Percentiles rank a stretch among this genome's conserved stretches.
Conservation (phyloP, 2,888 invertebrate species). For the Thereva unica region DNA sequence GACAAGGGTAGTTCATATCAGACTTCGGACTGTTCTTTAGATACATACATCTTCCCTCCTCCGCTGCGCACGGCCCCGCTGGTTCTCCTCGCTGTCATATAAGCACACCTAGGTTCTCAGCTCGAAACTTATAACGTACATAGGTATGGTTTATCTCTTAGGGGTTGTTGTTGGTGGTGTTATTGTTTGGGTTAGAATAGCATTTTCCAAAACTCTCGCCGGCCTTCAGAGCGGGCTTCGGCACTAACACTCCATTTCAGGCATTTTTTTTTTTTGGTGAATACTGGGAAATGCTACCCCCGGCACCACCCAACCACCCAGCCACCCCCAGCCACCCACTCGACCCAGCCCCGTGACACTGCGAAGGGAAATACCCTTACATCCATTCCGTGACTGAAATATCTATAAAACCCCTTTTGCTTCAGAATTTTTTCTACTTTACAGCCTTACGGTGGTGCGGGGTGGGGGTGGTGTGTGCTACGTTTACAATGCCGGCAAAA, state of each 20-base stretch:
- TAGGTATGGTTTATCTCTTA: slow-evolving; percentile 24
- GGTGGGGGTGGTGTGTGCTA: not conserved
- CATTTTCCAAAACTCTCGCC: slow-evolving; percentile 24
- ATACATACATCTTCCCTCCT: slow-evolving; percentile 22
- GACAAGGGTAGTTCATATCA: slow-evolving; percentile 30
- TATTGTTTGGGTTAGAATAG: slow-evolving; percentile 26
- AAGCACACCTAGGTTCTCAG: slow-evolving; percentile 25
- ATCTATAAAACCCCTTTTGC: slow-evolving; percentile 36
- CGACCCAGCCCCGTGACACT: too few species aligned
- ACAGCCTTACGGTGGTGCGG: slow-evolving; percentile 12
- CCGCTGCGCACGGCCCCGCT: too few species aligned
- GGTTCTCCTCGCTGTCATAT: slow-evolving; percentile 9
- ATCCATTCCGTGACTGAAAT: slow-evolving; percentile 37
- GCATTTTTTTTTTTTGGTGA: slow-evolving; percentile 14
- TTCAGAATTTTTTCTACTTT: slow-evolving; percentile 21
- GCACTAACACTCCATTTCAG: slow-evolving; percentile 31
- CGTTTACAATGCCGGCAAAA: slow-evolving; percentile 5
- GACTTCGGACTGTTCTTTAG: not conserved
- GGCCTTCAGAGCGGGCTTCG: slow-evolving; percentile 15
- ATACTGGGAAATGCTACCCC: slow-evolving; percentile 17
- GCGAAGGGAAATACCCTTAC: slow-evolving; percentile 16
- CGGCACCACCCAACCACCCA: not conserved
- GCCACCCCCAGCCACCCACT: too few species aligned
- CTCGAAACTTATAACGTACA: not conserved
- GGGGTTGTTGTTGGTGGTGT: slow-evolving; percentile 24